A percentile compares a stretch with the other conserved stretches of the same genome.
phyloP scores from a whole-genome alignment of 2,888 invertebrate genomes.

The Callimorpha dominula region DNA sequence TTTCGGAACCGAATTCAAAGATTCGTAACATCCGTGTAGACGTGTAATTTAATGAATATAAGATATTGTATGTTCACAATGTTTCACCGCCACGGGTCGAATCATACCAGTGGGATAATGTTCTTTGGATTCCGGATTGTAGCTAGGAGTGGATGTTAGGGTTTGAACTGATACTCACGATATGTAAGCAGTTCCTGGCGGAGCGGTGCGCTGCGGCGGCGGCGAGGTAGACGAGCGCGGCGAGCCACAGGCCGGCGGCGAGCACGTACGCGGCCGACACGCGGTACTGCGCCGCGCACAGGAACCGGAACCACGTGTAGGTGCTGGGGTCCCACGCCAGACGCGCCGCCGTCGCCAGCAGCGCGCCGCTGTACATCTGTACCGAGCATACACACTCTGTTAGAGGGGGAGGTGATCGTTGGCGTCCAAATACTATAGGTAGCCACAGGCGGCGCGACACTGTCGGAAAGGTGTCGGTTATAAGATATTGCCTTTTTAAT shows the following conservation, averaged over 20 bases:
- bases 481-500: too few relatives aligned
- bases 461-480: too few relatives aligned
- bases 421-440: too few relatives aligned
- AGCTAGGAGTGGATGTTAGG: background rate
- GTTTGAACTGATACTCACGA: constrained; percentile 50
- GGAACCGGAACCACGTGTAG: constrained; percentile 83
- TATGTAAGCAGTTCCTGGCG: constrained; percentile 56
- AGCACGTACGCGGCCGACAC: constrained; percentile 79
- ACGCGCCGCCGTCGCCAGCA: constrained; percentile 84
- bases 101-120: too few relatives aligned
- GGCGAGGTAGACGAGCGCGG: constrained; percentile 77
- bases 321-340: constrained; percentile 85
- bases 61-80: too few relatives aligned
- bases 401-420: too few relatives aligned
- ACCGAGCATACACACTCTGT: constrained; percentile 22
- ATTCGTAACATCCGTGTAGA: too few relatives aligned
- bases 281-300: constrained; percentile 83
- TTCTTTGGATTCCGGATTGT: too few relatives aligned
- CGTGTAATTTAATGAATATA: too few relatives aligned
- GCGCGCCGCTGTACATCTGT: constrained; percentile 84
- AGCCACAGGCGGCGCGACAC: too few relatives aligned
- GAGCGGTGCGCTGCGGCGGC: constrained; percentile 62
- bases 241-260: constrained; percentile 78
- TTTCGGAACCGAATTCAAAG: too few relatives aligned
- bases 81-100: too few relatives aligned